Conservation (phyloP, 2,113 vertebrate genomes). For the Etheostoma cragini region DNA sequence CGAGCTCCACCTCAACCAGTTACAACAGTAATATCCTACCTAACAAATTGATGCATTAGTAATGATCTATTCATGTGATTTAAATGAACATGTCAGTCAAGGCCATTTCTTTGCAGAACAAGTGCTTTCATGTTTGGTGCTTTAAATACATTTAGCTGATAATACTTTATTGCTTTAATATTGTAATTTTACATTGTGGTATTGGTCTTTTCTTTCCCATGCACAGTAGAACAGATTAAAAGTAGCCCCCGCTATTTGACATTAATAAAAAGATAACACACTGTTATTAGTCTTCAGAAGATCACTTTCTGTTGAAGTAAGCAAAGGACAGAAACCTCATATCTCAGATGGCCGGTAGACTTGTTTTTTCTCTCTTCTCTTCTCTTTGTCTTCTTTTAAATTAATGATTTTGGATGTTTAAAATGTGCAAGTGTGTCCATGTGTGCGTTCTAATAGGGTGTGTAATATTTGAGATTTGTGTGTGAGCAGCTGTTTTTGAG, state of each 20-base stretch:
- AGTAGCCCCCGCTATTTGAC: neutral
- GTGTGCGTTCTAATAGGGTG: neutral
- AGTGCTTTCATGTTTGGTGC: neutral
- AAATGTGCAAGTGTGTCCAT: neutral
- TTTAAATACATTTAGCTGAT: no score
- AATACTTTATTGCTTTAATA: neutral
- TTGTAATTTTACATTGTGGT: neutral
- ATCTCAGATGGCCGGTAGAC: neutral
- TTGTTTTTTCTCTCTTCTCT: neutral
- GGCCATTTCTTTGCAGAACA: neutral
- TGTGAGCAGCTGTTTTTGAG: neutral
- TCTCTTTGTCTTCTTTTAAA: neutral
- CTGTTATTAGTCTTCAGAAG: neutral
- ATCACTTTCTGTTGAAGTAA: neutral
- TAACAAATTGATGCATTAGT: neutral
- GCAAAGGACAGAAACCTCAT: neutral
- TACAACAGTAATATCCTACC: neutral
- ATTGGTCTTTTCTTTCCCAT: neutral
- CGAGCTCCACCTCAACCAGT: neutral
- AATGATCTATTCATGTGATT: neutral
- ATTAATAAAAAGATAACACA: neutral
- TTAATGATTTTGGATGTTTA: constrained; percentile 1
- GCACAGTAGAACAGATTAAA: neutral
- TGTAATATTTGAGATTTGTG: neutral
- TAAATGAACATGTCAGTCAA: no score